Base-by-base conservation (phyloP, 2,113 vertebrate genomes). In the Thoracochromis brauschi region DNA sequence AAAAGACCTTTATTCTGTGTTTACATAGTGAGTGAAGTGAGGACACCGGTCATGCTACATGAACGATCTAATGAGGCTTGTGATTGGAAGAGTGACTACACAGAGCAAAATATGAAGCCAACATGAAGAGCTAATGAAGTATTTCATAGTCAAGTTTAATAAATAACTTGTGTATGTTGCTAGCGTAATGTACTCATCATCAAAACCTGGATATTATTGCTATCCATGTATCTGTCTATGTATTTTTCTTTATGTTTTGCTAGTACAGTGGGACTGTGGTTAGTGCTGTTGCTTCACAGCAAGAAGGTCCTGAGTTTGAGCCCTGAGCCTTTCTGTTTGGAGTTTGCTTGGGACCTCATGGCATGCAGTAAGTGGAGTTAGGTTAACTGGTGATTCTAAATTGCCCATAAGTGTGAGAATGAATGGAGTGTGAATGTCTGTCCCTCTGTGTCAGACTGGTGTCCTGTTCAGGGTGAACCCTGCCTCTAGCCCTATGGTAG, bases 31-130 rank as follows among this genome's bases (percentile, higher is more conserved):
- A 90, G 73, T 88, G 57, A 84, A 89, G 73, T 82, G 80, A 80
- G 80, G 85, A 88, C 85, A 63, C 5, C 4, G 7, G 90, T 91
- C 82, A 89, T 87, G 89, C 87, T 75, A 88, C 82, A 91, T 86
- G 65, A 91, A 75, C 17, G 35, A 63, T 89, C 87, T 90, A 92
- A 92, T 91, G 87, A 93, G 83, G 87, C 88, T 60, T 88, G 85
- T 88, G 87, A 91, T 90, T 91, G 79, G 54, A 79, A 54, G 35
- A 87, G 71, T 83, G 83, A 90, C 87, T 87, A 89, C 51, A 80
- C 31, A 51, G 51, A 17, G 19, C 14, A 55, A 86, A 68, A 87
- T 47, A 75, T 68, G 45, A 85, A 75, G 57, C 83, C 33, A 88
- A 86, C 54, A 78, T 47, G 71, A 49, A 45, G 73, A 78, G 58